Conservation (phyloP, 2,888 invertebrate genomes). For the Agriopis marginaria region DNA sequence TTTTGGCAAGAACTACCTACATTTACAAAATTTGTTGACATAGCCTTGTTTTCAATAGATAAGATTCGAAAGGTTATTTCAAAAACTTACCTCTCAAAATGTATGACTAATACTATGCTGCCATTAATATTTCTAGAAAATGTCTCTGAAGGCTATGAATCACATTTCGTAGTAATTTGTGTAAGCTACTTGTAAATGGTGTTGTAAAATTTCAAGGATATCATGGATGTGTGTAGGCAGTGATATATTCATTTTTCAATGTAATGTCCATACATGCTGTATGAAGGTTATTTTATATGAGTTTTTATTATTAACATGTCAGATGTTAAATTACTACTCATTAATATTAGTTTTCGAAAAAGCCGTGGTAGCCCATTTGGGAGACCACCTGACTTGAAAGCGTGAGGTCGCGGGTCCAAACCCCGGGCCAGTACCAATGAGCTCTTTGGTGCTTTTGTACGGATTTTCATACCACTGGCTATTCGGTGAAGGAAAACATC, state of each 20-base stretch:
- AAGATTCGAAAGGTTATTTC: constrained; percentile 20
- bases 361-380: no score
- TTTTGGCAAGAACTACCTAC: no score
- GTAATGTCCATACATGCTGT: constrained; percentile 26
- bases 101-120: constrained; percentile 17
- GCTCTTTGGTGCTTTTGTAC: no score
- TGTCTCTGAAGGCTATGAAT: constrained; percentile 14
- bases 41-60: constrained; percentile 16
- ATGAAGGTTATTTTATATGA: constrained; percentile 38
- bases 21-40: neutral
- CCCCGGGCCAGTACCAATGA: no score
- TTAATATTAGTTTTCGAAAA: neutral
- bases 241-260: constrained; percentile 30
- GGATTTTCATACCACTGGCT: no score
- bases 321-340: neutral
- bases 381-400: no score
- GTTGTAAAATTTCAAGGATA: constrained; percentile 22
- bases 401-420: no score
- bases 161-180: constrained; percentile 14
- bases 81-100: neutral
- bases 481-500: no score
- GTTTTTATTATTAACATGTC: constrained; percentile 11
- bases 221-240: constrained; percentile 17
- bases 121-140: constrained; percentile 13
- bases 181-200: neutral